Percentiles rank a stretch among this genome's conserved stretches.
Conservation (phyloP, 2,888 invertebrate genomes). For the Habroteleia sp. region DNA sequence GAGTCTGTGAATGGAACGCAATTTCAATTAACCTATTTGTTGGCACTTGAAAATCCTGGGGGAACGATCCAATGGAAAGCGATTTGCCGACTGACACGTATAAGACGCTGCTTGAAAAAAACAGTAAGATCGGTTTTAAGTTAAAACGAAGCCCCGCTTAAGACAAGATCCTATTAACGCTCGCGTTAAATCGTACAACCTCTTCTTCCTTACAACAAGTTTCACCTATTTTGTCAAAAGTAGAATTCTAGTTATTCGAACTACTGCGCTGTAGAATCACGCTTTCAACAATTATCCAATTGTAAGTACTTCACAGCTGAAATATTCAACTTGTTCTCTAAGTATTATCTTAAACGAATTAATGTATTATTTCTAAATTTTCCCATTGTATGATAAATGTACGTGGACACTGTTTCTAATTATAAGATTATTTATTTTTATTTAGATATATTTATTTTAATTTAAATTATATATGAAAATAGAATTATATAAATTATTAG, state of each 20-base stretch:
- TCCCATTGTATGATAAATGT: too few relatives aligned
- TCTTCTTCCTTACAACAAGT: constrained; percentile 52
- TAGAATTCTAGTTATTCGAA: constrained; percentile 26
- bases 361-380: too few relatives aligned
- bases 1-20: neutral
- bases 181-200: constrained; percentile 57
- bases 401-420: too few relatives aligned
- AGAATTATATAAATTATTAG: too few relatives aligned
- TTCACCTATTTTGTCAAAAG: constrained; percentile 56
- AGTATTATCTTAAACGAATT: too few relatives aligned
- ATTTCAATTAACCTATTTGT: constrained; percentile 46
- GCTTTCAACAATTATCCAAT: constrained; percentile 11
- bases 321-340: too few relatives aligned
- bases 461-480: too few relatives aligned
- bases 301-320: too few relatives aligned
- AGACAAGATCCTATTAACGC: constrained; percentile 76
- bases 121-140: constrained; percentile 68
- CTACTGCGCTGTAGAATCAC: neutral
- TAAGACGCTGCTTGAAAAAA: constrained; percentile 41
- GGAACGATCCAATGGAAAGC: constrained; percentile 27
- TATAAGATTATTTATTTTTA: too few relatives aligned
- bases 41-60: constrained; percentile 17
- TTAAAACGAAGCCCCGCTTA: constrained; percentile 77
- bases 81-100: constrained; percentile 44
- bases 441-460: too few relatives aligned